Base-by-base conservation (phyloP, 2,797 vertebrate species). In the Ptychadena robeensis region DNA sequence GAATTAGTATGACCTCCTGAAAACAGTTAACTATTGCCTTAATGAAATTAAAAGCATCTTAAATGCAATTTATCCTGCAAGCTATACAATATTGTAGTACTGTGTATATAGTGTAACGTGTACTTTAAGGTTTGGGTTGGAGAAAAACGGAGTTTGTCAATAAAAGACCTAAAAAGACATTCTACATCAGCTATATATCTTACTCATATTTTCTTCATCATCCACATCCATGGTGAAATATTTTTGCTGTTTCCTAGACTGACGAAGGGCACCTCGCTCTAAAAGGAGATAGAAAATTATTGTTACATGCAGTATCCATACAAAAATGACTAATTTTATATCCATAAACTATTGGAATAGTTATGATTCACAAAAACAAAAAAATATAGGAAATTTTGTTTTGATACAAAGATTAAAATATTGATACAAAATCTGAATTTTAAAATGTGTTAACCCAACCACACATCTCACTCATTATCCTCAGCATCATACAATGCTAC, bases 141-240 rank as follows among this genome's bases (percentile, higher is more conserved):
- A 3, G 1, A 22, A 53, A 22, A 22, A 48, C 5, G 1, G 15
- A 2, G 2, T 48, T 48, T 48, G 14, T 48, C 18, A 18, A 48
- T 48, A 18, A 48, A 22, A n/a, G 4, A 3, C 5, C 5, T 2
- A 53, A 22, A 8, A 40, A 44, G 3, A 53, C 18, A n/a, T n/a
- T n/a, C n/a, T n/a, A n/a, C n/a, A 66, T 73, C 14, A 73, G 66
- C 35, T 73, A 86, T 67, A 86, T 67, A 75, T 96, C 97, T 99
- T 96, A 99, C 97, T 98, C 97, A 98, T 97, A 87, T 97, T 98
- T 93, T 97, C 97, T 90, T 97, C 97, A 87, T 98, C 97, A 9
- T 98, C 97, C 88, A 94, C 87, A 85, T 98, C 97, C 98, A 98
- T 97, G 88, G 91, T 88, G 89, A 92, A 92, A 80, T 87, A 87